phyloP scores from a whole-genome alignment of 2,113 vertebrate genomes.

The Callospermophilus lateralis region DNA sequence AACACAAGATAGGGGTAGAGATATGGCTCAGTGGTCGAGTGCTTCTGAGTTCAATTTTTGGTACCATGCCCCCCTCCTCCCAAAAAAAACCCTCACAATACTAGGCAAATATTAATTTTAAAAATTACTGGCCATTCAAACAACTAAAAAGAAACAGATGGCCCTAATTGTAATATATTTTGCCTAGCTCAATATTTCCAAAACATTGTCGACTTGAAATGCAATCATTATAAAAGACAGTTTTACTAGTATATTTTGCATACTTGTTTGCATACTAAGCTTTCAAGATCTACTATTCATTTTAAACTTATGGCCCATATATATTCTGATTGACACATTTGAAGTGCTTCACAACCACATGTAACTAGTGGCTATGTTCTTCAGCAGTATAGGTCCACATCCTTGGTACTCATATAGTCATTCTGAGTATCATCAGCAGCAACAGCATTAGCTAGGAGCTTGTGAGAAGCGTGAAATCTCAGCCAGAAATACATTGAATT shows the following conservation, averaged over 20 bases:
- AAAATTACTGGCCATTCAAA: neutral
- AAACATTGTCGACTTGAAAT: neutral
- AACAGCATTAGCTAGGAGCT: neutral
- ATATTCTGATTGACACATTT: neutral
- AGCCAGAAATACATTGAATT: neutral
- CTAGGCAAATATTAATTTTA: neutral
- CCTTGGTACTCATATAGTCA: neutral
- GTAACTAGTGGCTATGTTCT: accelerated
- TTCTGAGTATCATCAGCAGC: neutral
- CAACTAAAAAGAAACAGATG: neutral
- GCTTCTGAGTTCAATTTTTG: too few species aligned
- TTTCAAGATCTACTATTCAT: neutral
- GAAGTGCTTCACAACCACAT: neutral
- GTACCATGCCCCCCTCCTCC: too few species aligned
- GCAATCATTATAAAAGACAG: neutral
- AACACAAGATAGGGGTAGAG: too few species aligned
- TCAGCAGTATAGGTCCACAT: accelerated
- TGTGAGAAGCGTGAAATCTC: neutral
- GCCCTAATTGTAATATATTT: neutral
- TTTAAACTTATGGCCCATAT: neutral
- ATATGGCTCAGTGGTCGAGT: too few species aligned
- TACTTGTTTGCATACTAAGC: neutral
- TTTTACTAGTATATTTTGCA: neutral
- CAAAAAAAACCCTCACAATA: neutral
- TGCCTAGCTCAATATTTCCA: neutral